These are phyloP conservation scores for Trididemnum miniatum DNA, from an alignment of 23 tunicate genomes.

Conservation along the genomic window DNA sequence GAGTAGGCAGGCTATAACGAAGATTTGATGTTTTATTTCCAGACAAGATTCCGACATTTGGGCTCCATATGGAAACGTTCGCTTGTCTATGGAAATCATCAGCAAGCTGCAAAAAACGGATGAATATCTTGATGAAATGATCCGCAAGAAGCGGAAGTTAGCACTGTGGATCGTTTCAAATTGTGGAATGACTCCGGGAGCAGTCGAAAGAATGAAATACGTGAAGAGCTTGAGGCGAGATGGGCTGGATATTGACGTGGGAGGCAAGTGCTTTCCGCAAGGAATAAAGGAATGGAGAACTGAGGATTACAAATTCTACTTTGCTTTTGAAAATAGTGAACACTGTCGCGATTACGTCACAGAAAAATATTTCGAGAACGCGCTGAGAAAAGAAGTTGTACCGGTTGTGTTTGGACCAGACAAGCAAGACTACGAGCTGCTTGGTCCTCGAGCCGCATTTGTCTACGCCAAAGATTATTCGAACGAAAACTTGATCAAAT, in stretches of 20 bases:
- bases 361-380: constrained; percentile 42
- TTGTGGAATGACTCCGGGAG: constrained; percentile 54
- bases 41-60: constrained; percentile 50
- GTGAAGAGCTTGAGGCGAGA: constrained; percentile 24
- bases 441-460: constrained; percentile 27
- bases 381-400: constrained; percentile 22
- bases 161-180: constrained; percentile 67
- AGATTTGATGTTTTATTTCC: no score
- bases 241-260: constrained; percentile 51
- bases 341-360: constrained; percentile 64
- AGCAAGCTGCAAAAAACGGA: neutral
- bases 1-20: no score
- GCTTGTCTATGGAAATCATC: neutral
- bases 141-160: constrained; percentile 8
- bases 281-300: neutral
- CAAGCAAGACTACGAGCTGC: constrained; percentile 4
- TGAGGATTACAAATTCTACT: constrained; percentile 50
- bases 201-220: constrained; percentile 50
- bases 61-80: neutral
- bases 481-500: constrained; percentile 24
- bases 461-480: constrained; percentile 37
- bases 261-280: constrained; percentile 55
- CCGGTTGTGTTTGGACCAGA: constrained; percentile 60
- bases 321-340: constrained; percentile 61
- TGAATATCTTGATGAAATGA: constrained; percentile 2